A percentile compares a stretch with the other conserved stretches of the same genome.
Conservation (phyloP, 2,113 vertebrate genomes). For the Apodemus speciosus region DNA sequence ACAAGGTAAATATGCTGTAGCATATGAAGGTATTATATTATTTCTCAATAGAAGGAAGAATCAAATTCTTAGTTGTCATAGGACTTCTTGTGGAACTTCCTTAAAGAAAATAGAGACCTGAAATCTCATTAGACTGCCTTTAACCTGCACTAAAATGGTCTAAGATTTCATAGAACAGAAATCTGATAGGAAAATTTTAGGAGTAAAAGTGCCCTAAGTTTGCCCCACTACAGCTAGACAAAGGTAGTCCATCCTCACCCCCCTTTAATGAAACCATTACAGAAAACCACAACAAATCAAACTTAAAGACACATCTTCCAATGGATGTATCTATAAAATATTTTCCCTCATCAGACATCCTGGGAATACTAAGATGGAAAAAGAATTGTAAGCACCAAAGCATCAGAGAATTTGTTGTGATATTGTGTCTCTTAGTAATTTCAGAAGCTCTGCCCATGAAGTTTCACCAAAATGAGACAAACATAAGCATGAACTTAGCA, state of each 20-base stretch:
- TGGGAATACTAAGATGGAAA: not conserved
- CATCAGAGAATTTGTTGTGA: not conserved
- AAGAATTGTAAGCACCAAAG: not conserved
- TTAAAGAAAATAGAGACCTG: not conserved
- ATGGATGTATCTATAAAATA: not conserved
- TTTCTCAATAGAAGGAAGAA: not conserved
- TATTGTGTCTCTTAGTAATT: too few relatives aligned
- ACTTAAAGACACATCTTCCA: not conserved
- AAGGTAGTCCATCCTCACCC: too few relatives aligned
- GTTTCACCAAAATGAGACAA: not conserved
- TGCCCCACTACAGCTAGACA: not conserved
- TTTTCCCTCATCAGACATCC: too few relatives aligned
- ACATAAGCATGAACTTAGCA: not conserved
- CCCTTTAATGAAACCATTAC: not conserved
- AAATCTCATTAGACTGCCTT: not conserved
- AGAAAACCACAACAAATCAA: not conserved
- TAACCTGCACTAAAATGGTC: not conserved
- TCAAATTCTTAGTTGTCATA: not conserved
- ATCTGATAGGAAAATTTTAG: not conserved
- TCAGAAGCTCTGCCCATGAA: not conserved
- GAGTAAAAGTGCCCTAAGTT: not conserved
- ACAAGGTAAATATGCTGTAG: not conserved
- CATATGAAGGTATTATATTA: not conserved
- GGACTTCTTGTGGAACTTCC: not conserved
- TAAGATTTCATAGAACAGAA: not conserved